These are phyloP conservation scores for Graphium colonna DNA, from an alignment of 2,888 invertebrate species.

Conservation along the genomic window DNA sequence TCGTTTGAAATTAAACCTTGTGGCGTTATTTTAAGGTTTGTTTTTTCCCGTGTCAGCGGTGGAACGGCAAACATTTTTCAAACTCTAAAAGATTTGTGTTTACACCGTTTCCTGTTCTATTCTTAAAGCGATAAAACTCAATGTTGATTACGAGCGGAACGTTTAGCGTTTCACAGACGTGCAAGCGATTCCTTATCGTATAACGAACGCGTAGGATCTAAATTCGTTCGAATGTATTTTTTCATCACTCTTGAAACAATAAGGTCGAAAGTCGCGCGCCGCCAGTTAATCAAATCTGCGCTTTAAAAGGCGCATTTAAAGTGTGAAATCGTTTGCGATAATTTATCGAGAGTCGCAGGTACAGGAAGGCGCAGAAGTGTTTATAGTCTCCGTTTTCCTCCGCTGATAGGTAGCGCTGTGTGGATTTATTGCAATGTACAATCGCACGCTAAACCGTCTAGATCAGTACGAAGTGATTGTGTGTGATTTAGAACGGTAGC, in stretches of 20 bases:
- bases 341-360: constrained; percentile 8
- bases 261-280: constrained; percentile 7
- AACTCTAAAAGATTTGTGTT: constrained; percentile 54
- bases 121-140: constrained; percentile 63
- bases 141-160: constrained; percentile 51
- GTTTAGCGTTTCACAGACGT: constrained; percentile 35
- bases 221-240: constrained; percentile 18
- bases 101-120: constrained; percentile 70
- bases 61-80: constrained; percentile 38
- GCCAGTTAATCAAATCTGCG: constrained; percentile 10
- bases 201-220: constrained; percentile 25
- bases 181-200: constrained; percentile 23
- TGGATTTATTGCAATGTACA: constrained; percentile 38
- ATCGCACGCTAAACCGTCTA: constrained; percentile 41
- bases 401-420: constrained; percentile 42
- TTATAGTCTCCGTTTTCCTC: constrained; percentile 48
- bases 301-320: constrained; percentile 8
- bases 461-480: constrained; percentile 34
- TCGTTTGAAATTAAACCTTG: constrained; percentile 39
- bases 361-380: constrained; percentile 63
- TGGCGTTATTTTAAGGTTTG: constrained; percentile 30
- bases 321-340: constrained; percentile 19
- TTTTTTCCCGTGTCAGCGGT: constrained; percentile 23
- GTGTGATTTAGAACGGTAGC: constrained; percentile 33
- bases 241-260: background rate